Percentiles rank a stretch among this genome's conserved stretches.
Conservation (phyloP, 2,888 invertebrate genomes). For the Allacma fusca region DNA sequence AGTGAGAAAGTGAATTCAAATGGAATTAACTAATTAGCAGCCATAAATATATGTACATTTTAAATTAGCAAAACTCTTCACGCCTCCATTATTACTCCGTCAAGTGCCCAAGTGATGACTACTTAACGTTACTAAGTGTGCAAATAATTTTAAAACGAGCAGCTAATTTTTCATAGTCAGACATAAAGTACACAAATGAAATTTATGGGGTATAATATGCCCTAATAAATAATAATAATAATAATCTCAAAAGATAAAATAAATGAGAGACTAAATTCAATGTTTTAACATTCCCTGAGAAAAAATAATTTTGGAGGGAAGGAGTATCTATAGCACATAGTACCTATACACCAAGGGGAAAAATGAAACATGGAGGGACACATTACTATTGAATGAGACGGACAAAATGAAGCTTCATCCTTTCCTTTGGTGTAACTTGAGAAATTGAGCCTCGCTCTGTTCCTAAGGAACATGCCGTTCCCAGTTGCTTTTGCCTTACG, state of each 20-base stretch:
- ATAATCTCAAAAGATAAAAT: not conserved
- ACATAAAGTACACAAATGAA: too few species aligned
- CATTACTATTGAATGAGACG: not conserved
- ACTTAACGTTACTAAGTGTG: not conserved
- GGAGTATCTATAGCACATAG: too few species aligned
- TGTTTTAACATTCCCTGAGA: too few species aligned
- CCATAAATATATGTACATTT: not conserved
- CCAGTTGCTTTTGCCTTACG: too few species aligned
- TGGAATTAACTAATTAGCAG: not conserved
- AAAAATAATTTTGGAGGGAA: constrained; percentile 5
- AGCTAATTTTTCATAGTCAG: not conserved
- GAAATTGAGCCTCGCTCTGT: not conserved
- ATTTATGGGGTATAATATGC: too few species aligned
- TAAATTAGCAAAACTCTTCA: not conserved
- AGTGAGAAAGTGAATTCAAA: not conserved
- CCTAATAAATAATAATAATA: not conserved
- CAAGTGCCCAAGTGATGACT: not conserved
- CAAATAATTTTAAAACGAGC: not conserved
- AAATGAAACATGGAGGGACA: constrained; percentile 2
- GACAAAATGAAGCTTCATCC: not conserved
- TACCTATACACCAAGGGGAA: not conserved
- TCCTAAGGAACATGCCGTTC: too few species aligned
- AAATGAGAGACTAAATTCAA: not conserved
- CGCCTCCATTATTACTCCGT: not conserved
- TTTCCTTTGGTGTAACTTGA: constrained; percentile 5